Evolutionary conservation across 2,888 invertebrate genomes (phyloP).

Genomic region (Gandaritis pyraliata): DNA sequence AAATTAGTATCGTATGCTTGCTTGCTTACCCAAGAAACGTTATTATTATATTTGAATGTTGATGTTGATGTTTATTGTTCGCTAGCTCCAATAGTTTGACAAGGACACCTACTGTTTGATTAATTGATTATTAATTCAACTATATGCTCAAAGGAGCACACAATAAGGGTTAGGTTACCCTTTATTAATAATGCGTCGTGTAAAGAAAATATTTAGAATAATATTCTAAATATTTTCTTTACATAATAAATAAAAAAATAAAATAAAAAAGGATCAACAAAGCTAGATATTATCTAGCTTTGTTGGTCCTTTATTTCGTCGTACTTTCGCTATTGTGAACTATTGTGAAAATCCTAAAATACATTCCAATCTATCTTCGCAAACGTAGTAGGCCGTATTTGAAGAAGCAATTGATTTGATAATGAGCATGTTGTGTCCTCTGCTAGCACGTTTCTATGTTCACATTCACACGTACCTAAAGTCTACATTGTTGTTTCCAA

Average conservation of each 20-base stretch:
- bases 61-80: slow-evolving; percentile 43
- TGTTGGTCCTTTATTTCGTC: too few relatives aligned
- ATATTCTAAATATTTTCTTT: too few relatives aligned
- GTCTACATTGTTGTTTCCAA: slow-evolving; percentile 13
- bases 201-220: too few relatives aligned
- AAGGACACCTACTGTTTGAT: not conserved
- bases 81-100: slow-evolving; percentile 6
- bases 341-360: too few relatives aligned
- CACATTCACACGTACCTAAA: slow-evolving; percentile 1
- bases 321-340: too few relatives aligned
- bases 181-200: too few relatives aligned
- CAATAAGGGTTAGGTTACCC: too few relatives aligned
- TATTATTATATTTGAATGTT: slow-evolving; percentile 63
- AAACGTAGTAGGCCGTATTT: slow-evolving; percentile 22
- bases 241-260: too few relatives aligned
- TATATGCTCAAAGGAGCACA: too few relatives aligned
- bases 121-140: not conserved
- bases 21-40: slow-evolving; percentile 8
- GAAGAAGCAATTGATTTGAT: slow-evolving; percentile 31
- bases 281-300: too few relatives aligned
- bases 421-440: slow-evolving; percentile 17
- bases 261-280: too few relatives aligned
- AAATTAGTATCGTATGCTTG: slow-evolving; percentile 58
- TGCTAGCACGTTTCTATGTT: slow-evolving; percentile 5
- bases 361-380: slow-evolving; percentile 8